These are phyloP conservation scores for Coelopa pilipes DNA, from an alignment of 2,888 invertebrate genomes.

Conservation along the genomic window DNA sequence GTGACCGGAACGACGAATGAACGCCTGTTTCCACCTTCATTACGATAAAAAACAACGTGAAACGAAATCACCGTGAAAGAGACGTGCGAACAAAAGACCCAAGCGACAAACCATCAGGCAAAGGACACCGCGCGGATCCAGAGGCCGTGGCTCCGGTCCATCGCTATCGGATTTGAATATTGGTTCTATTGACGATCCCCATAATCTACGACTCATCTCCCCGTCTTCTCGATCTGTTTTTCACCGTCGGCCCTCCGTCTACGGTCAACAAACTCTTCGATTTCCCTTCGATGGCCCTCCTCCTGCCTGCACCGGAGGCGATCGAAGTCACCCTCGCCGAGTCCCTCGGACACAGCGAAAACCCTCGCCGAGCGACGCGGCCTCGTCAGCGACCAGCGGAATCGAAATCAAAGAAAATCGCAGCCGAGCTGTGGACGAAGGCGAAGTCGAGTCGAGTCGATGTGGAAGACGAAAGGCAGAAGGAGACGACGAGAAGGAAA, in stretches of 20 bases:
- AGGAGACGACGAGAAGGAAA: constrained; percentile 18
- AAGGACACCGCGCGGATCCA: too few species aligned
- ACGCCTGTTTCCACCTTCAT: too few species aligned
- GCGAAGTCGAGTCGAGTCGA: background rate
- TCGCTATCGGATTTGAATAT: too few species aligned
- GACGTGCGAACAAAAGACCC: constrained; percentile 39
- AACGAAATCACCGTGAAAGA: background rate
- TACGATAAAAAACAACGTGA: too few species aligned
- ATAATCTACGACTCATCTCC: too few species aligned
- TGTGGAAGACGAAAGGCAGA: background rate
- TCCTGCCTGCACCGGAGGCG: background rate
- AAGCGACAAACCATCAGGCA: constrained; percentile 35
- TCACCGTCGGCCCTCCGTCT: background rate
- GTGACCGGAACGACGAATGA: too few species aligned
- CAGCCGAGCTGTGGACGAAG: background rate
- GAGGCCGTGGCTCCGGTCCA: too few species aligned
- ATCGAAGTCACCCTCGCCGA: background rate
- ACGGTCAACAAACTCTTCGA: background rate
- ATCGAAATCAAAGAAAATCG: background rate
- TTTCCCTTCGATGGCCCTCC: background rate
- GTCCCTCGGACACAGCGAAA: background rate
- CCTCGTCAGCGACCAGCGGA: background rate
- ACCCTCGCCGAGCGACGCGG: background rate
- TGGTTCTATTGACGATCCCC: too few species aligned
- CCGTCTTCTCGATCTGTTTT: too few species aligned